Evolutionary conservation across 2,888 invertebrate species (phyloP), one percentile per base, ranked within the genome.

Genomic region (Fissipunctia ypsillon): DNA sequence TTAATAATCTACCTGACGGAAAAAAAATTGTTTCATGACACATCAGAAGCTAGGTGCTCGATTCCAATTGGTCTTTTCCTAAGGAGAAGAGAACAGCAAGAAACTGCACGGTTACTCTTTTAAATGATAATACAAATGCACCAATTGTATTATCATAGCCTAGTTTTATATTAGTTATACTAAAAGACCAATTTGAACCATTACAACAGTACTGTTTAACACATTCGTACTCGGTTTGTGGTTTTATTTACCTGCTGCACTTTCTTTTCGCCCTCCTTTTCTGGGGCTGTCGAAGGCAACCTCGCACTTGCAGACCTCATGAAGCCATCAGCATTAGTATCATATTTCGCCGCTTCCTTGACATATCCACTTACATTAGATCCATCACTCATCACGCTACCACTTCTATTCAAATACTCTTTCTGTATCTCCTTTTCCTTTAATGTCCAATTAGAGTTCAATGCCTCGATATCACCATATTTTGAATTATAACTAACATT

Each of bases 271-370:
- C 98, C 98, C 83, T 98, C 98, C 83, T 97, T 95, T 78, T 97
- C 96, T 59, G 80, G 85, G 41, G 79, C 85, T 56, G 92, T 87
- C 50, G 95, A 97, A 65, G 98, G 97, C 84, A 98, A 93, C 76
- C 98, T 96, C 45, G 98, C 98, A 92, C 98, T 98, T 19, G 98
- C 98, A 68, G 98, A 98, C 91, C 98, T 97, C 88, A 97, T 97
- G 92, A 98, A 98, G 89, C 97, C 97, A 84, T 97, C 97, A 79
- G 90, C 75, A 76, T 90, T 90, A 4, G 90, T 89, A 78, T 96
- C 96, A 68, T 90, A 91, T 83, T 91, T 92, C 80, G 81, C 89
- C 66, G 89, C 85, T 70, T 95, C 95, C 80, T 95, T 95, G 10
- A 91, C 87, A 86, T 90, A 94, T 41, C 88, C 94, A 88, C 93